Percentiles rank a stretch among this genome's conserved stretches.
phyloP scores from a whole-genome alignment of 2,113 vertebrate species.

The Lates calcarifer region DNA sequence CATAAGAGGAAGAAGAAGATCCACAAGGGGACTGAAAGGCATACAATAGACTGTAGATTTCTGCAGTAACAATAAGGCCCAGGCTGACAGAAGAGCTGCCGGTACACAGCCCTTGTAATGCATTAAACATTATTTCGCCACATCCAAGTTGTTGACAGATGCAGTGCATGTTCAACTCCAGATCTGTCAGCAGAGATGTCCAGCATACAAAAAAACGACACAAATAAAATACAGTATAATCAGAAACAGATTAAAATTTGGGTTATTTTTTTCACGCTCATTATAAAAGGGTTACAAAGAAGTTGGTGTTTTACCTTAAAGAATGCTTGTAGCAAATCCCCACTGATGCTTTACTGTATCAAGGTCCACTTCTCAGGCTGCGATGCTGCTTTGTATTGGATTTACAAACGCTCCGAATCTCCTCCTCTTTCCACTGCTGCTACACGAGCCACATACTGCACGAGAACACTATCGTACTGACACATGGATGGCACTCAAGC shows the following conservation, averaged over 20 bases:
- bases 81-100: conserved; percentile 52
- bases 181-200: conserved; percentile 56
- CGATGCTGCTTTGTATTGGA: conserved; percentile 74
- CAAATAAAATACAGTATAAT: conserved; percentile 4
- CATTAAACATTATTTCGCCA: conserved; percentile 70
- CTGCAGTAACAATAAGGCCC: conserved; percentile 76
- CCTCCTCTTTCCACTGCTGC: conserved; percentile 78
- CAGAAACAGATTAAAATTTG: conserved; percentile 23
- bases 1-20: conserved; percentile 54
- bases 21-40: conserved; percentile 60
- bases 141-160: conserved; percentile 72
- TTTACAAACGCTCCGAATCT: conserved; percentile 68
- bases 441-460: conserved; percentile 64
- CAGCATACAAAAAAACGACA: conserved; percentile 15
- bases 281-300: conserved; percentile 52
- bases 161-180: conserved; percentile 55
- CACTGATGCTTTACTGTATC: conserved; percentile 79
- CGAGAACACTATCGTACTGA: conserved; percentile 60
- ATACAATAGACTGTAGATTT: conserved; percentile 70
- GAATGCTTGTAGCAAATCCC: conserved; percentile 64
- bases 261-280: not conserved
- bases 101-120: conserved; percentile 53
- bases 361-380: conserved; percentile 80
- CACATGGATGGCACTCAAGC: conserved; percentile 74
- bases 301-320: conserved; percentile 77